phyloP scores from a whole-genome alignment of 2,113 vertebrate genomes.

The Pongo abelii region DNA sequence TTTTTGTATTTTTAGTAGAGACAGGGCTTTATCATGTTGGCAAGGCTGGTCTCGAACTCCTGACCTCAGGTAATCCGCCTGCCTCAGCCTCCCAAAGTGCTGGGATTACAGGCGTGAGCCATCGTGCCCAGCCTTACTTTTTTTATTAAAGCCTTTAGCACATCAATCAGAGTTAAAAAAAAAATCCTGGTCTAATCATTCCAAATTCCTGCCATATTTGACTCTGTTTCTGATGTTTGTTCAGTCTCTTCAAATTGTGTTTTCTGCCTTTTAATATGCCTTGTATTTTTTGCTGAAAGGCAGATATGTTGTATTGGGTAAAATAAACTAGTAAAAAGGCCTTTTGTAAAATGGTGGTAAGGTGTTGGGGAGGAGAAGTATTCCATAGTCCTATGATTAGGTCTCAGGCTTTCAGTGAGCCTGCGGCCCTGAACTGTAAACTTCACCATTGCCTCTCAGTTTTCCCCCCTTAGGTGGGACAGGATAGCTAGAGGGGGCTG shows the following conservation, averaged over 20 bases:
- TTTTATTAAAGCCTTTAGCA: neutral
- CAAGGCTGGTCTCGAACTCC: no score
- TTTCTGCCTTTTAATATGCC: neutral
- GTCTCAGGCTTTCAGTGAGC: neutral
- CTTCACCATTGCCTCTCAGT: neutral
- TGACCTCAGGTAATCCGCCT: no score
- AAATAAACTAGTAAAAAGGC: neutral
- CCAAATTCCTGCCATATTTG: no score
- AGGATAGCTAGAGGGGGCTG: neutral
- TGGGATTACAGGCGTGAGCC: no score
- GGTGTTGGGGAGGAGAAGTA: no score
- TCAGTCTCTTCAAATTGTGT: neutral
- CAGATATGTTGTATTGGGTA: neutral
- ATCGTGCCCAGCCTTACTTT: no score
- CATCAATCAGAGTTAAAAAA: no score
- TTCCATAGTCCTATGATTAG: neutral
- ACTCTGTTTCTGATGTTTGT: neutral
- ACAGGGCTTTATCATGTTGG: no score
- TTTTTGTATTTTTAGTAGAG: no score
- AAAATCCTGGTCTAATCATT: no score
- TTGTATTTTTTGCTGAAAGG: neutral
- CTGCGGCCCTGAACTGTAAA: neutral
- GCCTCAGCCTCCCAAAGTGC: no score
- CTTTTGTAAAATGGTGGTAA: neutral
- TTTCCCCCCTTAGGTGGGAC: neutral